These are phyloP conservation scores for Sarcoramphus papa DNA, from an alignment of 2,797 vertebrate species.

Conservation along the genomic window DNA sequence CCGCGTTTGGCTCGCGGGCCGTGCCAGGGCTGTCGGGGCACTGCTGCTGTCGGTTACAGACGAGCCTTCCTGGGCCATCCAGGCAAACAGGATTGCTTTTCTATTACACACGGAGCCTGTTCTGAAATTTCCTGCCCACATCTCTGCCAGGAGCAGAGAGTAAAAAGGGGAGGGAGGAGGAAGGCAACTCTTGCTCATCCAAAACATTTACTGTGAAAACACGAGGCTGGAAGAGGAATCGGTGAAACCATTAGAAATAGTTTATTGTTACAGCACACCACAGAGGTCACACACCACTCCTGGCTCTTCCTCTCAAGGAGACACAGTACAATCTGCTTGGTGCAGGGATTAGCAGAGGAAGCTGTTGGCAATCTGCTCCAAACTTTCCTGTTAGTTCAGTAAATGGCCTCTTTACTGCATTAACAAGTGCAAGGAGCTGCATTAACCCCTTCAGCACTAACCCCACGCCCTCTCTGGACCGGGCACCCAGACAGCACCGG, in stretches of 20 bases:
- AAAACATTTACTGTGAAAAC: background rate
- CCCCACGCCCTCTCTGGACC: background rate
- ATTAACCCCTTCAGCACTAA: background rate
- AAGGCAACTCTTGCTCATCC: background rate
- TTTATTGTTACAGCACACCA: constrained; percentile 45
- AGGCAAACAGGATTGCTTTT: background rate
- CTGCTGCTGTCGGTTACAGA: rapidly evolving
- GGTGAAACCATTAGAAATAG: background rate
- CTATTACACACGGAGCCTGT: rapidly evolving
- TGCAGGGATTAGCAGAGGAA: background rate
- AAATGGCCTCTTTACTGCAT: background rate
- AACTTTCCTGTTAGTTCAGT: background rate
- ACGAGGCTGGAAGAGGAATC: background rate
- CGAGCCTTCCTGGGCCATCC: rapidly evolving
- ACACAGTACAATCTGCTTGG: background rate
- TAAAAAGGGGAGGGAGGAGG: background rate
- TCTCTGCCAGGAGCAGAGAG: background rate
- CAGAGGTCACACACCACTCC: background rate
- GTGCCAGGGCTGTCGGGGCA: background rate
- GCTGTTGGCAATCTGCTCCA: background rate
- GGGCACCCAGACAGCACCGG: background rate
- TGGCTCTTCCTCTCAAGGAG: background rate
- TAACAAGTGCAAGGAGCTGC: background rate
- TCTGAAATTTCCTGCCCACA: background rate
- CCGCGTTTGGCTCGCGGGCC: rapidly evolving